These are phyloP conservation scores for Cochlearius cochlearius DNA, from an alignment of 2,113 vertebrate genomes.

Conservation along the genomic window DNA sequence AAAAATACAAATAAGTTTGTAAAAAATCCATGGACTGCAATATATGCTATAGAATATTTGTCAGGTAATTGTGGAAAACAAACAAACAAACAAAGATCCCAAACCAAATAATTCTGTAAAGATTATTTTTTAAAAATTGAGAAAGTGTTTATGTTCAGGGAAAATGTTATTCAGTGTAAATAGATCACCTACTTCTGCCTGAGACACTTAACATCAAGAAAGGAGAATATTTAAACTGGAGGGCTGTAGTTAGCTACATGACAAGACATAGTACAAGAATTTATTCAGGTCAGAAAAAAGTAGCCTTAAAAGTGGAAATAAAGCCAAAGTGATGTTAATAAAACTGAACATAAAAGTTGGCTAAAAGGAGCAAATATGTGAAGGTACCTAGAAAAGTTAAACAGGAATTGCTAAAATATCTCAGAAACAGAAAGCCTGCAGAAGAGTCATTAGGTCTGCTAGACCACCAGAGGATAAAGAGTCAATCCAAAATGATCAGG, in stretches of 20 bases:
- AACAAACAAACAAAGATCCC: neutral
- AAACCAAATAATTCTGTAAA: neutral
- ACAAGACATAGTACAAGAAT: neutral
- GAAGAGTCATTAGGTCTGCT: slow-evolving; percentile 5
- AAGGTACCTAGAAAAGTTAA: neutral
- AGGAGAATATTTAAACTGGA: neutral
- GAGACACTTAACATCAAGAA: neutral
- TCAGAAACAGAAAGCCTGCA: neutral
- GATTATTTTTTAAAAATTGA: neutral
- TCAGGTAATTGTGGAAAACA: neutral
- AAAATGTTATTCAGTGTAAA: neutral
- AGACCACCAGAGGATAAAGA: slow-evolving; percentile 23
- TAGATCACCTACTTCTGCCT: neutral
- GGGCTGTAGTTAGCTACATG: neutral
- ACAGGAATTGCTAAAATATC: neutral
- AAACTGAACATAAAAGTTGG: neutral
- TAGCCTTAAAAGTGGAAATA: slow-evolving; percentile 17
- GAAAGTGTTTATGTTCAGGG: neutral
- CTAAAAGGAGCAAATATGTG: neutral
- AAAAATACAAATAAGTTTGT: neutral
- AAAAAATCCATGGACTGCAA: neutral
- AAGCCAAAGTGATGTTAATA: slow-evolving; percentile 15
- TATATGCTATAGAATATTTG: neutral
- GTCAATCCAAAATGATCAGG: slow-evolving; percentile 33
- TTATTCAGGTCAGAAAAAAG: slow-evolving; percentile 22